These are phyloP conservation scores for Muscicapa striata DNA, from an alignment of 2,797 vertebrate genomes.

Conservation along the genomic window DNA sequence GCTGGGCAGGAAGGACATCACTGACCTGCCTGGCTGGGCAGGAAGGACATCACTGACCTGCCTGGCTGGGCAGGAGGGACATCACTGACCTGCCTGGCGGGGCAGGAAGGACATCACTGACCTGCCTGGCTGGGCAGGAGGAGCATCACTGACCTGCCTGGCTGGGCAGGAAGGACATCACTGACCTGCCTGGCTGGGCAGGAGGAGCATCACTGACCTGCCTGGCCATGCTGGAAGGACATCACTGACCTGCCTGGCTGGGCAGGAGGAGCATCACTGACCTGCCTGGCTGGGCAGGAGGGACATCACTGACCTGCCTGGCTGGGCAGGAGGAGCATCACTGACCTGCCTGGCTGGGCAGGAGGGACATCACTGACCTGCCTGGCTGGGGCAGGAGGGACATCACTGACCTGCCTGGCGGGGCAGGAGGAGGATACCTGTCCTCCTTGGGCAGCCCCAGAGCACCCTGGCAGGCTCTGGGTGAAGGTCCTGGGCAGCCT, in stretches of 20 bases:
- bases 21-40: neutral
- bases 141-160: neutral
- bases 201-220: neutral
- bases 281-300: neutral
- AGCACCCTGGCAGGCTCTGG: neutral
- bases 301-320: neutral
- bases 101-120: no score
- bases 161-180: neutral
- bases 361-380: no score
- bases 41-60: neutral
- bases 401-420: neutral
- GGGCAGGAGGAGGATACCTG: neutral
- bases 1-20: neutral
- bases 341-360: no score
- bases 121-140: neutral
- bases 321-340: neutral
- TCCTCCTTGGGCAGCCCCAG: neutral
- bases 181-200: neutral
- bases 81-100: neutral
- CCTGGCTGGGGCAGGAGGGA: neutral
- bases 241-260: neutral
- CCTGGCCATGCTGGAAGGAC: neutral
- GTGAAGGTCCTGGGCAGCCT: neutral
- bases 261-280: no score
- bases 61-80: neutral